Evolutionary conservation across 2,113 vertebrate species (phyloP), one percentile per base, ranked within the genome.

Genomic region (Phocoena sinus): DNA sequence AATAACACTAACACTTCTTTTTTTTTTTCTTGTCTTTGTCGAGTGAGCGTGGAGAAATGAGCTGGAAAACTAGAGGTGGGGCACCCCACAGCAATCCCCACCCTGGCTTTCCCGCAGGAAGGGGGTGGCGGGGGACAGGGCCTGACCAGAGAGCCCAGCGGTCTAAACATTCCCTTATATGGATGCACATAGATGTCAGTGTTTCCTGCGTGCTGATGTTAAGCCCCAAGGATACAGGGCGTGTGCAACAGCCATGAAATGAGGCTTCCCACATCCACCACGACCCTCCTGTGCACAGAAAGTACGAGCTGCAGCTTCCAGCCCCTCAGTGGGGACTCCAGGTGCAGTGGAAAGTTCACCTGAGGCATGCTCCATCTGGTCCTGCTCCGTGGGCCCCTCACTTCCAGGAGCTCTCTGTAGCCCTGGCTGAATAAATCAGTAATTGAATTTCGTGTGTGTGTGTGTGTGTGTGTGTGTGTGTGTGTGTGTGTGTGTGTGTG

Each of bases 101-200:
- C 68, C 47, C 50, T 26, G 41, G n/a, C n/a, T 58, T 77, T 71
- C 85, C 81, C 20, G 38, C 9, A 0, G 44, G 41, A 71, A 80
- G 62, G 38, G 33, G 38, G 33, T 3, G 2, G 0, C 6, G 8
- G 85, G 11, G 85, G 60, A 23, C 14, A 44, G 65, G 63, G 50
- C 87, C 38, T 50, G 38, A 31, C 21, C 62, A 28, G 63, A 68
- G 26, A 63, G 81, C 62, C 28, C n/a, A 2, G 58, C 0, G 28
- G 11, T 67, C 79, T 41, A 87, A 95, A 96, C 97, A 95, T 97
- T 88, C 65, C 96, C 97, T 97, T 97, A 92, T 91, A 97, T 91
- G 97, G 96, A 33, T 1, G 44, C 12, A 44, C 70, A 28, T 1
- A 26, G 63, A 9, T 18, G 62, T 26, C 31, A 70, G 65, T 26